Percentiles rank a stretch among this genome's conserved stretches.
These are phyloP conservation scores for Urocynchramus pylzowi DNA, from an alignment of 2,113 vertebrate genomes.

Conservation along the genomic window DNA sequence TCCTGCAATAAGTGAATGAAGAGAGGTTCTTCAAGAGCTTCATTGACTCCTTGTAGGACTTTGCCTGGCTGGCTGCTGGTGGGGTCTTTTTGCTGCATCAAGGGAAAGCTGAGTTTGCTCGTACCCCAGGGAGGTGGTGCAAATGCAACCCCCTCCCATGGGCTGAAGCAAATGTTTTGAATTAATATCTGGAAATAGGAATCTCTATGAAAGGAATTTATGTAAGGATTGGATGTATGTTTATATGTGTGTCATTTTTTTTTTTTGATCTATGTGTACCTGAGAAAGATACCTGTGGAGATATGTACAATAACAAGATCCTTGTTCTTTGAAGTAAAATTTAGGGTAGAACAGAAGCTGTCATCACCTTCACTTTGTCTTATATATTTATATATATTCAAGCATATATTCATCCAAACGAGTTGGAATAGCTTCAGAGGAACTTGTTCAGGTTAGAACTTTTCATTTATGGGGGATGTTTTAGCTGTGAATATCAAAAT, in stretches of 20 bases:
- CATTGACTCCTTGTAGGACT: slow-evolving; percentile 27
- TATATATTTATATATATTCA: background rate
- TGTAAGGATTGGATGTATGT: background rate
- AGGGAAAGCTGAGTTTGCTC: background rate
- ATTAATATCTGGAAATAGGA: background rate
- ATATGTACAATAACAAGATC: background rate
- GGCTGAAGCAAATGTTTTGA: background rate
- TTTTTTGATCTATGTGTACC: background rate
- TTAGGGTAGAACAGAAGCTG: background rate
- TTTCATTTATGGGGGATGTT: background rate
- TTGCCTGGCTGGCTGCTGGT: background rate
- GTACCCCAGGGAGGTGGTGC: background rate
- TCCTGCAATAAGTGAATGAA: slow-evolving; percentile 57
- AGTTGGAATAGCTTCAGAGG: background rate
- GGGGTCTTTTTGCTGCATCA: background rate
- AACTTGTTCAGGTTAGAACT: background rate
- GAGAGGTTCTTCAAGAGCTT: slow-evolving; percentile 31
- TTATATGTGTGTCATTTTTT: background rate
- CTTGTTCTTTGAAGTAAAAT: background rate
- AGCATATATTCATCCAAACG: background rate
- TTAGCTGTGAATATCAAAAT: background rate
- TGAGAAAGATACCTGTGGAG: background rate
- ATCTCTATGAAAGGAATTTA: background rate
- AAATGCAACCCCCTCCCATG: background rate
- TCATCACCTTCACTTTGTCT: background rate